phyloP scores from a whole-genome alignment of 2,113 vertebrate genomes.

The Gorsachius goisagi region DNA sequence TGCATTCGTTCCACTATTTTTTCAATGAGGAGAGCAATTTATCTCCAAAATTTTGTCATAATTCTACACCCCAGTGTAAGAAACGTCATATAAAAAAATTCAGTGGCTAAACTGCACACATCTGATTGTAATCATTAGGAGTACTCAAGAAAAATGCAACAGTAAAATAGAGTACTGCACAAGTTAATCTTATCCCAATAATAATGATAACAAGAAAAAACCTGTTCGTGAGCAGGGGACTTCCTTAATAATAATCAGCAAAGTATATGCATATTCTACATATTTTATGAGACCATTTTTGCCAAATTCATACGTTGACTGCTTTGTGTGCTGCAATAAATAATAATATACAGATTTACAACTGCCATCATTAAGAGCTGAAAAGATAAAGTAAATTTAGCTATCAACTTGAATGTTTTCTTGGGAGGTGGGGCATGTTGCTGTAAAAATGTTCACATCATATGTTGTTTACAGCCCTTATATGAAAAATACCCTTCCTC shows the following conservation, averaged over 20 bases:
- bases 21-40: background rate
- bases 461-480: background rate
- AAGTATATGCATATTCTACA: background rate
- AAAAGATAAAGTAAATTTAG: background rate
- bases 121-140: background rate
- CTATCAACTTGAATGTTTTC: background rate
- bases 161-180: background rate
- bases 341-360: background rate
- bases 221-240: rapidly evolving
- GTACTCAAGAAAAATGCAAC: background rate
- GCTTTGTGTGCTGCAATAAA: background rate
- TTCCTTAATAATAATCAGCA: background rate
- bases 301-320: background rate
- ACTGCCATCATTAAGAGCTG: background rate
- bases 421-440: background rate
- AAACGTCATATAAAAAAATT: background rate
- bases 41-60: background rate
- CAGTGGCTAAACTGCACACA: background rate
- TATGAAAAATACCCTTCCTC: background rate
- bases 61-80: background rate
- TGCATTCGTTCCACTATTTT: background rate
- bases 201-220: background rate
- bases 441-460: background rate
- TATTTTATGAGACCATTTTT: background rate
- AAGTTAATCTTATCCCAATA: background rate